Conservation (phyloP, 2,888 invertebrate genomes). For the Copidosoma aretas region DNA sequence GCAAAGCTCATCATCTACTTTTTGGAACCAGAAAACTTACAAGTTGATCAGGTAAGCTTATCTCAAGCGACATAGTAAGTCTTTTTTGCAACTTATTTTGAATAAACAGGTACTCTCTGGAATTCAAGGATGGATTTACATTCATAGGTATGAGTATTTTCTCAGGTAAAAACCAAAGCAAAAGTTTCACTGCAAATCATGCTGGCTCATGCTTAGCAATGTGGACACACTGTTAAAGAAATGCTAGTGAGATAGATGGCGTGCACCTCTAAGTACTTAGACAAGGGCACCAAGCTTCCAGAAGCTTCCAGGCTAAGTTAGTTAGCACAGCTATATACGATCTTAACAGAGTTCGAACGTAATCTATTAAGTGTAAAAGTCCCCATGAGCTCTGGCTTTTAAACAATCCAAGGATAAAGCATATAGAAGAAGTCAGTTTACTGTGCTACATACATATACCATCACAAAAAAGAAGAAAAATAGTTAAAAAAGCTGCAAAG, state of each 20-base stretch:
- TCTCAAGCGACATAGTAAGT: too few relatives aligned
- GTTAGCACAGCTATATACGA: slow-evolving; percentile 27
- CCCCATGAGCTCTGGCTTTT: slow-evolving; percentile 48
- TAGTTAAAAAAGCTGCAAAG: slow-evolving; percentile 47
- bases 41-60: too few relatives aligned
- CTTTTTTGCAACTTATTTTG: too few relatives aligned
- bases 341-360: slow-evolving; percentile 42
- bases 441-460: slow-evolving; percentile 44
- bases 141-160: too few relatives aligned
- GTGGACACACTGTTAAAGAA: too few relatives aligned
- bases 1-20: too few relatives aligned
- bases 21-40: too few relatives aligned
- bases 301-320: slow-evolving; percentile 30
- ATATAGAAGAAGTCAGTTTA: slow-evolving; percentile 44
- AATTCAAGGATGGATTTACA: too few relatives aligned
- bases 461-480: slow-evolving; percentile 44
- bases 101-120: too few relatives aligned
- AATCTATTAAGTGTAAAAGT: slow-evolving; percentile 41
- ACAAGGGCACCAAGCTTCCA: not conserved
- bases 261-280: slow-evolving; percentile 21
- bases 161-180: too few relatives aligned
- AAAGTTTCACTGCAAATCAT: too few relatives aligned
- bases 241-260: slow-evolving; percentile 22
- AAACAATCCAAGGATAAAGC: slow-evolving; percentile 41
- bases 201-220: too few relatives aligned